A percentile compares a stretch with the other conserved stretches of the same genome.
phyloP scores from a whole-genome alignment of 1,140 invertebrate species.

The Heliconius himera region DNA sequence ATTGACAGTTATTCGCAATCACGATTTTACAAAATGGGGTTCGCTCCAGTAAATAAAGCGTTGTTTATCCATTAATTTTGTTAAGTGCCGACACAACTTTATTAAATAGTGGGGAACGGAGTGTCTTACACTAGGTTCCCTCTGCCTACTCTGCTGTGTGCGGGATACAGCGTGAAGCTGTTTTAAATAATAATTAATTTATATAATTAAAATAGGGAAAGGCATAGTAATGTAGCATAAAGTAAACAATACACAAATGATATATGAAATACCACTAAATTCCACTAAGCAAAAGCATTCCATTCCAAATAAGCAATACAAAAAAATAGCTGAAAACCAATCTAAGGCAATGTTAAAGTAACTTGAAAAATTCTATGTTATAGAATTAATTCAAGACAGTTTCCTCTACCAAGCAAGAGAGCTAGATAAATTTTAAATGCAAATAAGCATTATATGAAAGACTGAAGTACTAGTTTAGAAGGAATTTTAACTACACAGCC shows the following conservation, averaged over 20 bases:
- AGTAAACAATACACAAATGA: background rate
- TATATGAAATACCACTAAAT: background rate
- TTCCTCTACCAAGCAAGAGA: background rate
- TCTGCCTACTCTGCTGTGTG: too few relatives aligned
- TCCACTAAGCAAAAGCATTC: background rate
- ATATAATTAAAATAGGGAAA: background rate
- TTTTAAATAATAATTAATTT: background rate
- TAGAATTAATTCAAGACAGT: background rate
- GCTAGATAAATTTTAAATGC: slow-evolving; percentile 9
- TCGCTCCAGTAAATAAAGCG: background rate
- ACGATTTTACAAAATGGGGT: slow-evolving; percentile 9
- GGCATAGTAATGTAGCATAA: background rate
- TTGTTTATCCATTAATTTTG: background rate
- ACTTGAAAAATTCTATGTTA: background rate
- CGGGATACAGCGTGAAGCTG: too few relatives aligned
- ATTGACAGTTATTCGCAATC: slow-evolving; percentile 15
- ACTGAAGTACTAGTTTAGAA: background rate
- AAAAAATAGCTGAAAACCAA: background rate
- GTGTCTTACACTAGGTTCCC: too few relatives aligned
- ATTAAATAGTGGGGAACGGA: background rate
- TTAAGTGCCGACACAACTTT: background rate
- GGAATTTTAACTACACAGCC: background rate
- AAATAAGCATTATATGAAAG: slow-evolving; percentile 13
- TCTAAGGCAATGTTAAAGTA: background rate
- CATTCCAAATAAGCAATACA: background rate